Conservation (phyloP, 2,797 vertebrate species). For the Coendou prehensilis region DNA sequence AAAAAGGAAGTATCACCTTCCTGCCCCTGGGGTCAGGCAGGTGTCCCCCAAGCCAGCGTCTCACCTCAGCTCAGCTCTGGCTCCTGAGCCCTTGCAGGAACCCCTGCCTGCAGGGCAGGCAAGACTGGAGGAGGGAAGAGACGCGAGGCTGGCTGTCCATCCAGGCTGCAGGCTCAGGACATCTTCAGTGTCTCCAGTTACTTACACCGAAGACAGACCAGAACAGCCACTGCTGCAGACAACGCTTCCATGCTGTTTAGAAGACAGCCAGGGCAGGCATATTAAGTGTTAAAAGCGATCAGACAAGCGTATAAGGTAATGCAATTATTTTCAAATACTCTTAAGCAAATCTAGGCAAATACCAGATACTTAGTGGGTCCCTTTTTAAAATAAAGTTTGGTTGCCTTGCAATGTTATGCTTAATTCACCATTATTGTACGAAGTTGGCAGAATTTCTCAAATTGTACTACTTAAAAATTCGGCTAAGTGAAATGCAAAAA, state of each 20-base stretch:
- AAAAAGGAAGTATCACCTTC: neutral
- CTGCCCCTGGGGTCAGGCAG: neutral
- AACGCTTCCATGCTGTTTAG: neutral
- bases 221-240: neutral
- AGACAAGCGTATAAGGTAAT: conserved; percentile 14
- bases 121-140: neutral
- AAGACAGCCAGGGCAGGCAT: neutral
- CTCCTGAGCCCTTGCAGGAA: neutral
- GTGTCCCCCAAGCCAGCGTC: neutral
- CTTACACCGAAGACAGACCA: conserved; percentile 1
- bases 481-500: conserved; percentile 66
- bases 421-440: conserved; percentile 70
- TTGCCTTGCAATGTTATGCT: conserved; percentile 32
- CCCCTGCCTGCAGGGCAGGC: neutral
- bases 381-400: conserved; percentile 54
- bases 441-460: conserved; percentile 71
- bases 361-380: neutral
- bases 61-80: neutral
- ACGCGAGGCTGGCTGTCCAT: neutral
- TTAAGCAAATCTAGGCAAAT: neutral
- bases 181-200: neutral
- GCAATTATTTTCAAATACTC: conserved; percentile 48
- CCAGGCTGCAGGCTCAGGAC: neutral
- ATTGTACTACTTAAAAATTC: conserved; percentile 73
- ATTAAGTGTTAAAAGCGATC: neutral